Conservation (phyloP, 2,113 vertebrate genomes). For the Ptilorrhoa leucosticta region DNA sequence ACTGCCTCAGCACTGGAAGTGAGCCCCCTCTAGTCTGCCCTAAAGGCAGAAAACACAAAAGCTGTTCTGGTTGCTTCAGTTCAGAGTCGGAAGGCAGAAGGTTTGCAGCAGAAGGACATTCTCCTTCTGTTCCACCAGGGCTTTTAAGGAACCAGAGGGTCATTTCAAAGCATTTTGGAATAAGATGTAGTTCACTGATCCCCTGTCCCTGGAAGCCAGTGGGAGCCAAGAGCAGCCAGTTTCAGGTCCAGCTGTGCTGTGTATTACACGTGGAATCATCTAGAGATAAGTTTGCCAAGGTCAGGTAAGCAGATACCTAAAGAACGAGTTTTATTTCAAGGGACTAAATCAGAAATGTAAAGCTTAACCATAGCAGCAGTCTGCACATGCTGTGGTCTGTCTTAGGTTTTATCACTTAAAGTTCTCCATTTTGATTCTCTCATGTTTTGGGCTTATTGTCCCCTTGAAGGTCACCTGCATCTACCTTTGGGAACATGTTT, state of each 20-base stretch:
- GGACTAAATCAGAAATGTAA: neutral
- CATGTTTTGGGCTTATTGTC: neutral
- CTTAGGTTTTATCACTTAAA: neutral
- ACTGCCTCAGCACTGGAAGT: neutral
- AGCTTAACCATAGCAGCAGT: neutral
- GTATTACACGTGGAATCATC: neutral
- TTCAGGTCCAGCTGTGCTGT: neutral
- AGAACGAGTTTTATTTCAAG: neutral
- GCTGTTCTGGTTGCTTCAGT: neutral
- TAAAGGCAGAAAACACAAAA: neutral
- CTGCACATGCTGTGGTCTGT: neutral
- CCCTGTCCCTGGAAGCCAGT: neutral
- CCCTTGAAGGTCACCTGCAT: conserved; percentile 31
- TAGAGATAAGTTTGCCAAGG: neutral
- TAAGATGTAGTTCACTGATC: neutral
- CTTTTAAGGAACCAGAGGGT: neutral
- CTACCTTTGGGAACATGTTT: conserved; percentile 40
- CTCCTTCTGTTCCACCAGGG: neutral
- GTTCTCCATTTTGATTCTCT: conserved; percentile 6
- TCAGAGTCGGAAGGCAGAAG: neutral
- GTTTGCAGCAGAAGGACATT: neutral
- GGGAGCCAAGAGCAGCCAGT: neutral
- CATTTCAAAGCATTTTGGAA: neutral
- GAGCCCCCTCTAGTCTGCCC: neutral
- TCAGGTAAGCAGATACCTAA: neutral